Evolutionary conservation across 2,797 vertebrate species (phyloP).

Genomic region (Pempheris klunzingeri): DNA sequence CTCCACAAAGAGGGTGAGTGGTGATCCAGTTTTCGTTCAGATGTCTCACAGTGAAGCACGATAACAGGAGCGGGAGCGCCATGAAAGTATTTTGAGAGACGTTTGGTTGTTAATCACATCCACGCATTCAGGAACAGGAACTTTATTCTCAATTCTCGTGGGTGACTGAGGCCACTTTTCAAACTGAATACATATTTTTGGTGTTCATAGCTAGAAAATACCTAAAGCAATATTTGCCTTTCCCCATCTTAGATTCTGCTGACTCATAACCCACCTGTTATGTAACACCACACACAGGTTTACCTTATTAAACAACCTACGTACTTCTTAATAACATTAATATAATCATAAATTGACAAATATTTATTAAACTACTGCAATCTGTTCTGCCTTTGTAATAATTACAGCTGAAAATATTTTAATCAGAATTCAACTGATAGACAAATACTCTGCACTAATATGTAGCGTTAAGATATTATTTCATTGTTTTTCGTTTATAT

Average conservation of each 20-base stretch:
- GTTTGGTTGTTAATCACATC: conserved; percentile 1
- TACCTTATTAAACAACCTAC: background rate
- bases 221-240: conserved; percentile 25
- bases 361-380: background rate
- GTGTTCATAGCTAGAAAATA: conserved; percentile 37
- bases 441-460: background rate
- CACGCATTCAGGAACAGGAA: background rate
- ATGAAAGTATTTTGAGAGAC: conserved; percentile 16
- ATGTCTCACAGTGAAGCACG: conserved; percentile 2
- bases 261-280: conserved; percentile 25
- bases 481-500: background rate
- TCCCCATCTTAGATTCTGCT: conserved; percentile 16
- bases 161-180: conserved; percentile 19
- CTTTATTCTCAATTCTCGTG: conserved; percentile 11
- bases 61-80: conserved; percentile 21
- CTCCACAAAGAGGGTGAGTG: background rate
- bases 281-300: conserved; percentile 23
- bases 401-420: background rate
- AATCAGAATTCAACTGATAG: background rate
- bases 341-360: background rate
- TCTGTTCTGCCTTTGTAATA: background rate
- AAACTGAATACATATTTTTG: conserved; percentile 17
- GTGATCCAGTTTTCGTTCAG: conserved; percentile 35
- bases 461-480: background rate
- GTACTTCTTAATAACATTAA: no score